Percentiles rank a stretch among this genome's conserved stretches.
Conservation (phyloP, 2,797 vertebrate species). For the Xiphophorus birchmanni region DNA sequence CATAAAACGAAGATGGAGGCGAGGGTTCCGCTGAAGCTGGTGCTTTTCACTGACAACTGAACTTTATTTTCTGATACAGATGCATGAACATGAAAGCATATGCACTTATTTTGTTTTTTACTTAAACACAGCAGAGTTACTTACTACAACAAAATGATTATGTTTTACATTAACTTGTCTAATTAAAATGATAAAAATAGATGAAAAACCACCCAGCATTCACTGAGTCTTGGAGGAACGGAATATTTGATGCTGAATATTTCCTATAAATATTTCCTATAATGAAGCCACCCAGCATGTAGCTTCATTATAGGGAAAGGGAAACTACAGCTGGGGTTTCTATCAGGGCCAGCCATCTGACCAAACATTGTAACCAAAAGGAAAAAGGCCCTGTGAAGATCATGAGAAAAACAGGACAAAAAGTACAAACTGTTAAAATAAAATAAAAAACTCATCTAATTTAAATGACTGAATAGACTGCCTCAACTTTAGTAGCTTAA, state of each 20-base stretch:
- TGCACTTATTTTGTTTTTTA: neutral
- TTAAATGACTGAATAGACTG: neutral
- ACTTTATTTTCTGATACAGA: neutral
- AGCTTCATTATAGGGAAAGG: slow-evolving; percentile 31
- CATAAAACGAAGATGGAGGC: slow-evolving; percentile 2
- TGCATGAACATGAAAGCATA: neutral
- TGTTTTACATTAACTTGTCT: neutral
- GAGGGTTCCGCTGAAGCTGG: neutral
- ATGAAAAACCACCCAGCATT: slow-evolving; percentile 2
- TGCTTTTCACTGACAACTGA: neutral
- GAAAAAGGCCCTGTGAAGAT: neutral
- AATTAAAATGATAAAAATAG: slow-evolving; percentile 1
- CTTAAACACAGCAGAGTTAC: neutral
- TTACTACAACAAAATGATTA: neutral
- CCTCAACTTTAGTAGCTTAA: neutral
- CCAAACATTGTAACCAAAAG: neutral
- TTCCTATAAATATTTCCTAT: neutral
- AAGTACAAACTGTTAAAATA: neutral
- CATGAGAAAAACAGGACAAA: neutral
- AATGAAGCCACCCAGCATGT: slow-evolving; percentile 26
- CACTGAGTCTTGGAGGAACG: neutral
- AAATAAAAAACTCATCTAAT: neutral
- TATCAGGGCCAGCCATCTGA: neutral
- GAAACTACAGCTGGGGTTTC: slow-evolving; percentile 10
- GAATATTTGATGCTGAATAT: slow-evolving; percentile 17